Evolutionary conservation across 2,888 invertebrate species (phyloP), one percentile per base, ranked within the genome.

Genomic region (Lepidocyrtinus sp.): DNA sequence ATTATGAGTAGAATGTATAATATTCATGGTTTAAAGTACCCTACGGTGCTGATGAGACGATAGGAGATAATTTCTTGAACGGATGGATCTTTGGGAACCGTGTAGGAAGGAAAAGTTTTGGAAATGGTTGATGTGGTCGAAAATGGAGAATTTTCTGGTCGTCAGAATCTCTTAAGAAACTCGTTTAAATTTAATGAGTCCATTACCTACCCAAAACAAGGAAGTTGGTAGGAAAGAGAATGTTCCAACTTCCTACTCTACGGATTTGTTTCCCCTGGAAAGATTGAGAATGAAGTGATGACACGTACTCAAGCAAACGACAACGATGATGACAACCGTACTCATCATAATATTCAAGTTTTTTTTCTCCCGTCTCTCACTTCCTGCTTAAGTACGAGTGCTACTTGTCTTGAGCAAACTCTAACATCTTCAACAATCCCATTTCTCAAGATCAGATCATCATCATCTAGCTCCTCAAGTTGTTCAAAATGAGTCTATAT

Each of bases 131-230:
- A 50, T 50, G 50, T 50, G 50, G 50, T 17, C 17, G 50, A 50
- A 50, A 50, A 77, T 64, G 45, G 45, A 46, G 62, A 72, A 77
- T 72, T 77, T 72, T 77, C 77, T 77, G 77, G 71, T 77, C 61
- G 71, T 77, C 72, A 65, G 72, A 77, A 77, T 67, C 71, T 65
- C 72, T 77, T 77, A 67, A 25, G 24, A 59, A 72, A 72, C 77
- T 77, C 77, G 62, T 77, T 77, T 77, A 77, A 77, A 77, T 77
- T 77, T 77, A 77, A 77, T 72, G 77, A 77, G 72, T 67, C 77
- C 67, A 77, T 72, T 77, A 72, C 72, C 67, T 61, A 64, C 17
- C 45, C 25, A 45, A 46, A 75, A 69, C n/a, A 67, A 61, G 12
- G 36, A 36, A 36, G 36, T 36, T 50, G 15, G n/a, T n/a, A n/a